A percentile compares a stretch with the other conserved stretches of the same genome.
phyloP scores from a whole-genome alignment of 1,140 invertebrate genomes.

The Epicauta chinensis region DNA sequence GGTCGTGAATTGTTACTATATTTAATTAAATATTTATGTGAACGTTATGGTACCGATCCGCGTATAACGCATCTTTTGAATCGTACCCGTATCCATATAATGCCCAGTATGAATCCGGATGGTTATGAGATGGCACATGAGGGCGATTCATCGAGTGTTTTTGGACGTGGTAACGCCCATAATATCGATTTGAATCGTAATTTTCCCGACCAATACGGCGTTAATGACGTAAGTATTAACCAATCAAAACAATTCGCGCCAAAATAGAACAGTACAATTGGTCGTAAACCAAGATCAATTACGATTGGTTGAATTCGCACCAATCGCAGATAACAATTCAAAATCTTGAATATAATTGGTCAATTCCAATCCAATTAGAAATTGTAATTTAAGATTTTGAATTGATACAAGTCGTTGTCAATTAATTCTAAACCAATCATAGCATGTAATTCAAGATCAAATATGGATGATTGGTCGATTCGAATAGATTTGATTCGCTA shows the following conservation, averaged over 20 bases:
- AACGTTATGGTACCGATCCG: conserved; percentile 69
- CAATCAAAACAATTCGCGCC: neutral
- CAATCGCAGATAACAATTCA: too few species aligned
- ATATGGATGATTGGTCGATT: too few species aligned
- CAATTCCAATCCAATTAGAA: too few species aligned
- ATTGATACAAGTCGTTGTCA: too few species aligned
- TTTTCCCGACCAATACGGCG: conserved; percentile 87
- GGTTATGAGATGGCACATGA: conserved; percentile 77
- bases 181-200: conserved; percentile 91
- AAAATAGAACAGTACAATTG: too few species aligned
- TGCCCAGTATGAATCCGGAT: conserved; percentile 98
- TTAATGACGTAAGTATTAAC: conserved; percentile 50
- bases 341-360: too few species aligned
- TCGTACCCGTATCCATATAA: conserved; percentile 79
- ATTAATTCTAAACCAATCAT: too few species aligned
- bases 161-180: conserved; percentile 77
- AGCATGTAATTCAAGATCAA: too few species aligned
- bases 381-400: too few species aligned
- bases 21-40: conserved; percentile 80
- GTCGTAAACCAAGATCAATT: too few species aligned
- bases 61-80: conserved; percentile 72
- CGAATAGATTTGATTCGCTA: too few species aligned
- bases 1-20: conserved; percentile 80
- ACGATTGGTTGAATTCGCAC: too few species aligned
- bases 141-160: conserved; percentile 59